A percentile compares a stretch with the other conserved stretches of the same genome.
Conservation (phyloP, 2,113 vertebrate species). For the Ancistrus triradiatus region DNA sequence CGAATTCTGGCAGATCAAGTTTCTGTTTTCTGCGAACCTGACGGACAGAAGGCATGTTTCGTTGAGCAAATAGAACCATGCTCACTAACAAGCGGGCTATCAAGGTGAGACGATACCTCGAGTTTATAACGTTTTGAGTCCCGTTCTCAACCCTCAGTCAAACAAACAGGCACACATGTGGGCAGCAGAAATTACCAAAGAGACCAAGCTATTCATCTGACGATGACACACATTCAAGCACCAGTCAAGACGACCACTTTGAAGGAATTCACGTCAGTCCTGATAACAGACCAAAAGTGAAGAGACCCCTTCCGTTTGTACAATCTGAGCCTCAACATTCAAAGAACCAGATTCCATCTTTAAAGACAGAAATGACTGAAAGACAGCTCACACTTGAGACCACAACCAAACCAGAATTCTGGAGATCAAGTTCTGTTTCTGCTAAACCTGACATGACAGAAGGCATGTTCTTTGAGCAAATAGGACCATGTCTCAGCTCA, state of each 20-base stretch:
- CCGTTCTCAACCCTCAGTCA: background rate
- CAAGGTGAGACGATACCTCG: constrained; percentile 16
- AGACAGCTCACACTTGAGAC: background rate
- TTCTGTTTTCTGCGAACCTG: too few species aligned
- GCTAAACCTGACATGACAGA: background rate
- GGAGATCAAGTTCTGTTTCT: background rate
- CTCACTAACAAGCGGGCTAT: too few species aligned
- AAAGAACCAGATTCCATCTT: too few species aligned
- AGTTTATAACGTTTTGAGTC: constrained; percentile 6
- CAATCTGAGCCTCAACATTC: too few species aligned
- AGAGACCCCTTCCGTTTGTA: constrained; percentile 26
- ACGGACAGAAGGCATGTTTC: too few species aligned
- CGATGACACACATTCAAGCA: background rate
- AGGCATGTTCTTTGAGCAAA: background rate
- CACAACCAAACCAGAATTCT: background rate
- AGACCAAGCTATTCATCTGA: constrained; percentile 12
- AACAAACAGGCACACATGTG: too few species aligned
- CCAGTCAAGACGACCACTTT: background rate
- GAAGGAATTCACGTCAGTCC: constrained; percentile 7
- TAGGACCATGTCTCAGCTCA: background rate
- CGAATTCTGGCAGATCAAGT: too few species aligned
- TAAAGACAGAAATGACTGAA: too few species aligned
- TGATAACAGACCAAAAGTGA: constrained; percentile 20
- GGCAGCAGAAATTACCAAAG: too few species aligned
- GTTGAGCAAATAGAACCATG: too few species aligned